These are phyloP conservation scores for Papilio dardanus DNA, from an alignment of 1,140 invertebrate genomes.

Conservation along the genomic window DNA sequence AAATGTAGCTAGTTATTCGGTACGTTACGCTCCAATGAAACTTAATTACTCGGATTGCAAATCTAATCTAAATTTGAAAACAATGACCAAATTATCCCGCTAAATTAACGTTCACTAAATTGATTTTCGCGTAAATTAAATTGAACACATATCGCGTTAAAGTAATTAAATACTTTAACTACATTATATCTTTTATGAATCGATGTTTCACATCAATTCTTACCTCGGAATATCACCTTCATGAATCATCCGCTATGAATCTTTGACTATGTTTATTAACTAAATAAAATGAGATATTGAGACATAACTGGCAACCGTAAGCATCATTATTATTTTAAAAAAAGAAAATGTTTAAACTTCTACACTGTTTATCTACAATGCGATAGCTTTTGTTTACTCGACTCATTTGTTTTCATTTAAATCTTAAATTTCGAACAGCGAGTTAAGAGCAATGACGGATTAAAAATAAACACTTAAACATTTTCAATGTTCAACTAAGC, in stretches of 20 bases:
- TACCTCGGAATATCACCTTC: too few species aligned
- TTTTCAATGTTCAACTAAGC: constrained; percentile 45
- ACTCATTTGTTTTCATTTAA: neutral
- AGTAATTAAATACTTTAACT: neutral
- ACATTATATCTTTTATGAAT: too few species aligned
- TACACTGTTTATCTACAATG: neutral
- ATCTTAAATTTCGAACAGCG: neutral
- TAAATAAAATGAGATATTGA: neutral
- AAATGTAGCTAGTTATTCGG: constrained; percentile 47
- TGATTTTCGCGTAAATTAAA: neutral
- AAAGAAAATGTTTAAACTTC: neutral
- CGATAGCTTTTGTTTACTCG: neutral
- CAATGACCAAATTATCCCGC: constrained; percentile 33
- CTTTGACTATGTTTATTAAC: neutral
- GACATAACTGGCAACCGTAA: neutral
- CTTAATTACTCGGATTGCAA: constrained; percentile 59
- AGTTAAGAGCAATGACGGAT: constrained; percentile 27
- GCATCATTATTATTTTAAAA: neutral
- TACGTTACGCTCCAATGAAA: constrained; percentile 62
- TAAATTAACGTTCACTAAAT: constrained; percentile 27
- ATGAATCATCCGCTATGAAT: neutral
- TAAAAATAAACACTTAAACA: constrained; percentile 36
- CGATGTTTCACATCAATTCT: too few species aligned
- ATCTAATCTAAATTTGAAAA: constrained; percentile 49
- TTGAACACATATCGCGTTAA: neutral